Evolutionary conservation across 2,888 invertebrate genomes (phyloP), one percentile per base, ranked within the genome.

Genomic region (Drosophila prolongata): DNA sequence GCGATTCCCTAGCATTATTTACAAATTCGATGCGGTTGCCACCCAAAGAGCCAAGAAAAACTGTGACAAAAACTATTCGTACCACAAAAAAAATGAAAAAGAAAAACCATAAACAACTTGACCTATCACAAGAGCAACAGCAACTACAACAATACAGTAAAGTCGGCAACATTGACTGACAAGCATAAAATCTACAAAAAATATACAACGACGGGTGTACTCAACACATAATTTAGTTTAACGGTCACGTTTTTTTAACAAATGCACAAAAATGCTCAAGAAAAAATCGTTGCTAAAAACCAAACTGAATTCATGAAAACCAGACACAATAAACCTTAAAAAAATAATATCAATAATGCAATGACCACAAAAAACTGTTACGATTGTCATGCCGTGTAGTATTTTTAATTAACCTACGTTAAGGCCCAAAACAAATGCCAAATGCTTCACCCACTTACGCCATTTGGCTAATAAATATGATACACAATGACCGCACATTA

Each of bases 161-260:
- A 60, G n/a, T 43, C 53, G 57, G 38, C 53, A 40, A 64, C 64
- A 24, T 27, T 54, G 44, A 38, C 55, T 54, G 62, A 54, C 59
- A 52, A 46, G 38, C 60, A 37, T 50, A 71, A 68, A 50, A 68
- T 59, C 30, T 49, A 49, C 30, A 27, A 38, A 53, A 38, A 73
- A 66, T 34, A 46, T 19, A 6, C 14, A 34, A 43, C 49, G 57
- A 60, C 75, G 37, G 42, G 44, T 38, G 72, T 47, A 64, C 65
- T 75, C 65, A 54, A 66, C 68, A 71, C 55, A 77, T 76, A 56
- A 75, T 79, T 85, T 71, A 72, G 78, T 85, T 87, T 73, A 79
- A 79, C 70, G 71, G 70, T 84, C 88, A 87, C 77, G 87, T 82
- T 78, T 83, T 68, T 50, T 68, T 68, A 55, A 55, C 71, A 73